These are phyloP conservation scores for Arenaria interpres DNA, from an alignment of 2,113 vertebrate genomes.

Conservation along the genomic window DNA sequence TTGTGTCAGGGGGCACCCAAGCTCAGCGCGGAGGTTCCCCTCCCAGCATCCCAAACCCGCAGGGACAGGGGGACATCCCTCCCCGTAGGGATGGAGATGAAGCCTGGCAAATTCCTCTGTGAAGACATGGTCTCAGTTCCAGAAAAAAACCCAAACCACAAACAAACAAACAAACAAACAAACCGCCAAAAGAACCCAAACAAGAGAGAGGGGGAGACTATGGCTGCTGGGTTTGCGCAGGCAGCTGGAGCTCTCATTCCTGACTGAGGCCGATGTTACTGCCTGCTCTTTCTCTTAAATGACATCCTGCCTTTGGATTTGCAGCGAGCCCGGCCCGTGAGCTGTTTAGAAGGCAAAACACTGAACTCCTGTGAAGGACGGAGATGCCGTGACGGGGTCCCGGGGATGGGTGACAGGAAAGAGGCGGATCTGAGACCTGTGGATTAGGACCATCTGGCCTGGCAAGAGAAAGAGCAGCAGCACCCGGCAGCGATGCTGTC, in stretches of 20 bases:
- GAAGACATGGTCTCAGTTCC: background rate
- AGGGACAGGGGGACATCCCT: background rate
- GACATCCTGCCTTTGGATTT: background rate
- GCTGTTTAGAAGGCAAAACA: background rate
- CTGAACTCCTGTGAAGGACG: background rate
- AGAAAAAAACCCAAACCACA: too few species aligned
- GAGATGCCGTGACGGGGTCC: background rate
- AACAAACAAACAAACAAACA: background rate
- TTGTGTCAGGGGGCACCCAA: background rate
- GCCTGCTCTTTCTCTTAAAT: background rate
- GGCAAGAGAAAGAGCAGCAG: background rate
- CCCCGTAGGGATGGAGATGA: background rate
- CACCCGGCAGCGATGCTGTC: background rate
- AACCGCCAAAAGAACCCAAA: too few species aligned
- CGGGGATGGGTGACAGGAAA: background rate
- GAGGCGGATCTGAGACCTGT: background rate
- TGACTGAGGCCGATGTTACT: too few species aligned
- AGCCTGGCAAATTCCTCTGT: background rate
- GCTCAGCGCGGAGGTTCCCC: background rate
- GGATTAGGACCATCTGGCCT: background rate
- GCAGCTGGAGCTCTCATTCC: background rate
- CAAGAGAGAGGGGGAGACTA: background rate
- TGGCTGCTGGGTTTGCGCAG: background rate
- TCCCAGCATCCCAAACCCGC: background rate
- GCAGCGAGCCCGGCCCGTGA: background rate